phyloP scores from a whole-genome alignment of 2,113 vertebrate genomes.

The Ceyx melanurus region DNA sequence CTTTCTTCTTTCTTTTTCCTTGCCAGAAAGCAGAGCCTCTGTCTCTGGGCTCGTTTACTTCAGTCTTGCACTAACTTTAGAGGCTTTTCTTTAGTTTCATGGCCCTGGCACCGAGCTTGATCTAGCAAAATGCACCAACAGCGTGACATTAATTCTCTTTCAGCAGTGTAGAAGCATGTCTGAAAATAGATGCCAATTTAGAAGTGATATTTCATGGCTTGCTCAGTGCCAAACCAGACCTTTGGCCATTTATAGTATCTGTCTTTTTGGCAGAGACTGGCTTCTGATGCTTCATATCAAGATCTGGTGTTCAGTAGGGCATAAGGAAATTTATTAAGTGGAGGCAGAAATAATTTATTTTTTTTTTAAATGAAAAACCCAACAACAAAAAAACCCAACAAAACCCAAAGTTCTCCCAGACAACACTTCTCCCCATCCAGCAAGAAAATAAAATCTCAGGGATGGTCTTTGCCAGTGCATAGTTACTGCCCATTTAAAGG shows the following conservation, averaged over 20 bases:
- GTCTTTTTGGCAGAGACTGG: slow-evolving; percentile 9
- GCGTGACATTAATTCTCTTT: slow-evolving; percentile 3
- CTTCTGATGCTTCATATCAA: slow-evolving; percentile 21
- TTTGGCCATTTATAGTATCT: slow-evolving; percentile 54
- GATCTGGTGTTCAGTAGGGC: slow-evolving; percentile 4
- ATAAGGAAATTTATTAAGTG: neutral
- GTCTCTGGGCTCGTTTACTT: slow-evolving; percentile 8
- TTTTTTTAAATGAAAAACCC: neutral
- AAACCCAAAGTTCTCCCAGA: neutral
- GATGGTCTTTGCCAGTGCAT: neutral
- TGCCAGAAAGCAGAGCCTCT: neutral
- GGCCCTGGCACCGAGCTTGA: neutral
- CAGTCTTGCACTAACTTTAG: neutral
- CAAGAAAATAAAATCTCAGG: neutral
- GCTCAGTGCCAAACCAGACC: slow-evolving; percentile 31
- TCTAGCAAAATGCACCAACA: slow-evolving; percentile 20
- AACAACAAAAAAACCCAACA: no score
- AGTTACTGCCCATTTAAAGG: neutral
- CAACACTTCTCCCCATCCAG: neutral
- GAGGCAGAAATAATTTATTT: neutral
- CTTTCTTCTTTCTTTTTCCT: neutral
- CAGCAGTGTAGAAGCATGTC: neutral
- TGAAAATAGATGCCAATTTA: slow-evolving; percentile 53
- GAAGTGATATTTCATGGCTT: slow-evolving; percentile 35
- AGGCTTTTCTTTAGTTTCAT: neutral